Base-by-base conservation (phyloP, 2,888 invertebrate genomes). In the Coelinius sp. region DNA sequence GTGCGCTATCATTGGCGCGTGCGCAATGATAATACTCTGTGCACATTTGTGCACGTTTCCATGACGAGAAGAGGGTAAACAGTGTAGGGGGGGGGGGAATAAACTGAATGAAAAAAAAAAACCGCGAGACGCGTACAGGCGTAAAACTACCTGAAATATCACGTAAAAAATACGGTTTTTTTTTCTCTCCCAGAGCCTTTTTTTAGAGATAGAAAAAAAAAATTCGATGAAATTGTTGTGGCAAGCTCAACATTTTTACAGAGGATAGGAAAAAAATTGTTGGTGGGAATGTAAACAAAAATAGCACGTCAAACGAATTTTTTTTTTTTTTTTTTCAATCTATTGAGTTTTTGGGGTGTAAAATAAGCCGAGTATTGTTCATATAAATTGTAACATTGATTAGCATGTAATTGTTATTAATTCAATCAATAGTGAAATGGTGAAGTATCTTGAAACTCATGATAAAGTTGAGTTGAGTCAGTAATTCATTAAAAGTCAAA, bases 271-370 rank as follows among this genome's bases (percentile, higher is more conserved):
- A 49, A 17, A 49, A 49, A 20, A 20, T 59, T 59, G 49, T 24
- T 17, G 20, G 64, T 64, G 46, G 66, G 17, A 70, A 27, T 66
- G 62, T 49, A 41, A 41, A 41, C 41, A 41, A 41, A n/a, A 41
- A 10, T 12, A 41, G 41, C 12, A n/a, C 41, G n/a, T 41, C 41
- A 41, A 41, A 41, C 41, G 41, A 2, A 41, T 41, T 41, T 31
- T 31, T 31, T 31, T 31, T 31, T 31, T 31, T 31, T 5, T 31
- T 31, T 31, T 3, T 3, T 31, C 31, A 31, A 31, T n/a, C 41
- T 41, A 12, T 12, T n/a, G 4, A 1, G 41, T 1, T 41, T n/a
- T 12, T 41, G n/a, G n/a, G n/a, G n/a, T n/a, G n/a, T n/a, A n/a
- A n/a, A n/a, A n/a, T n/a, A n/a, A n/a, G n/a, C n/a, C n/a, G n/a